Evolutionary conservation across 2,888 invertebrate species (phyloP).

Genomic region (Diarsia brunnea): DNA sequence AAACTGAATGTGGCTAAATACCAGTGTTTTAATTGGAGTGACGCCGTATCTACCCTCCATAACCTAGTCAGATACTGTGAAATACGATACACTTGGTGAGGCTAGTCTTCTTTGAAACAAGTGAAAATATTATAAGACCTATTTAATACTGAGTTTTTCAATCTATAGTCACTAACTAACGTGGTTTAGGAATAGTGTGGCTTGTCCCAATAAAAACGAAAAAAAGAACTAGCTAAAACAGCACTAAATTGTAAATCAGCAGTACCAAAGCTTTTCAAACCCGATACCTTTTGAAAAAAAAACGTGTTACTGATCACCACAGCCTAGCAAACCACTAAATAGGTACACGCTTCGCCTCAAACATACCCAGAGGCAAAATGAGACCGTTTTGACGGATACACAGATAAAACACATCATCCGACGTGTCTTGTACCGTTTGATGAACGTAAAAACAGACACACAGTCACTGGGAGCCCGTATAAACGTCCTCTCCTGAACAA

Average conservation of each 20-base stretch:
- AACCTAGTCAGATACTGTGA: background rate
- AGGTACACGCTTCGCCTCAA: background rate
- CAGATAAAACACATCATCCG: constrained; percentile 17
- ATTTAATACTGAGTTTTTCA: background rate
- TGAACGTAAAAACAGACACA: constrained; percentile 18
- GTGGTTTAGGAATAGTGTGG: no score
- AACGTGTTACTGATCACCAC: background rate
- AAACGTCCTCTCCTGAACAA: constrained; percentile 40
- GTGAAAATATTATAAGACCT: background rate
- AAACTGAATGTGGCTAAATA: background rate
- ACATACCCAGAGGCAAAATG: constrained; percentile 4
- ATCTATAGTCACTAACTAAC: background rate
- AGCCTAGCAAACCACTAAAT: background rate
- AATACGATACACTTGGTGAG: background rate
- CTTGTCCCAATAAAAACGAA: no score
- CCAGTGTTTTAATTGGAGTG: background rate
- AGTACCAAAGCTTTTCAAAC: no score
- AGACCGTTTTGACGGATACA: constrained; percentile 22
- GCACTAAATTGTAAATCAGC: no score
- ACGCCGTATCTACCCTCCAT: background rate
- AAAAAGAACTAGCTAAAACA: no score
- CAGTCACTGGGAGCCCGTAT: constrained; percentile 1
- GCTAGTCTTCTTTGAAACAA: background rate
- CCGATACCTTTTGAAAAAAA: background rate
- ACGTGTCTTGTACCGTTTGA: constrained; percentile 50